A percentile compares a stretch with the other conserved stretches of the same genome.
Evolutionary conservation across 2,888 invertebrate species (phyloP).

Genomic region (Apodemia hepburni): DNA sequence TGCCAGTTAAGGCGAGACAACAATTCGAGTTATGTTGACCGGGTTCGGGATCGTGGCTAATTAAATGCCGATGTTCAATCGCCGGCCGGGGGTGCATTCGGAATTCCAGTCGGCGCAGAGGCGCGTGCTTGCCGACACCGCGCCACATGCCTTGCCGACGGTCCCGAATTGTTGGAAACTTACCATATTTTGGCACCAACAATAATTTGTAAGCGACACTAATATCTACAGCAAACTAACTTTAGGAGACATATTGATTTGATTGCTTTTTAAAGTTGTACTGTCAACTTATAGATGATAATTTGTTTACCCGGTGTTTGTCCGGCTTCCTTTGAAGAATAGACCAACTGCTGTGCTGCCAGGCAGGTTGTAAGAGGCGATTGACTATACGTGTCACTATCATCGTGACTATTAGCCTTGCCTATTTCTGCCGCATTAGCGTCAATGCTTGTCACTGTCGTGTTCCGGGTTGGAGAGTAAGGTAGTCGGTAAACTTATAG

Average conservation of each 20-base stretch:
- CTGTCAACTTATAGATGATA: neutral
- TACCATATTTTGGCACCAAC: slow-evolving; percentile 37
- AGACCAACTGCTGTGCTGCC: too few relatives aligned
- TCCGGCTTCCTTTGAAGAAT: too few relatives aligned
- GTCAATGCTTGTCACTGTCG: too few relatives aligned
- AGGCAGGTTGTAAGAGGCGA: too few relatives aligned
- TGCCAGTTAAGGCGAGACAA: slow-evolving; percentile 55
- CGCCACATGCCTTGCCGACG: slow-evolving; percentile 50
- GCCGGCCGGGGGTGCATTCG: slow-evolving; percentile 52
- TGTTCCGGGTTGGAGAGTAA: neutral
- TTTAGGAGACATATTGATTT: slow-evolving; percentile 19
- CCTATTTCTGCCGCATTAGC: too few relatives aligned
- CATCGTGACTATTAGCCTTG: too few relatives aligned
- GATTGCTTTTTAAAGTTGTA: neutral
- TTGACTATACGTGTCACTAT: too few relatives aligned
- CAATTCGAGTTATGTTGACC: slow-evolving; percentile 61
- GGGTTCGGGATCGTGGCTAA: slow-evolving; percentile 70
- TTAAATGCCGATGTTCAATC: slow-evolving; percentile 71
- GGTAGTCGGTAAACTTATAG: too few relatives aligned
- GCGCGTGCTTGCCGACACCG: slow-evolving; percentile 41
- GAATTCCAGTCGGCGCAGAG: slow-evolving; percentile 46
- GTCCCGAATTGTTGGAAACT: slow-evolving; percentile 59
- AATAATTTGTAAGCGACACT: slow-evolving; percentile 20
- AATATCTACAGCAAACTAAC: neutral
- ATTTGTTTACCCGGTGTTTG: too few relatives aligned